Conservation (phyloP, 30 jellyfish, hydroid and myxozoan species). For the Clytia hemisphaerica region DNA sequence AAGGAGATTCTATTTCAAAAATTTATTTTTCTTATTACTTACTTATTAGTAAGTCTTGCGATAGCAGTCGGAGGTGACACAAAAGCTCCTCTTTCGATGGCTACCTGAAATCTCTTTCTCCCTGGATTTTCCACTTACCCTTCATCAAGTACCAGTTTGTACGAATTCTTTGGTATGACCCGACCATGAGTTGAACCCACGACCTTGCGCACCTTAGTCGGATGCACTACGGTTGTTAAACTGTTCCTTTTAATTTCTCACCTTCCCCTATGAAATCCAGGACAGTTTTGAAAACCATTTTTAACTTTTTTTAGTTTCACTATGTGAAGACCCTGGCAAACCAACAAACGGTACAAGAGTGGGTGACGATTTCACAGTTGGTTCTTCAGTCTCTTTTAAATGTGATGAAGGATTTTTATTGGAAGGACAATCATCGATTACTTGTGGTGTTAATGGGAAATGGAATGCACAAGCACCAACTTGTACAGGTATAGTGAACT, state of each 20-base stretch:
- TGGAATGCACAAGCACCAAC: slow-evolving; percentile 71
- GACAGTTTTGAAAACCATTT: background rate
- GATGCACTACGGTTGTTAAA: too few relatives aligned
- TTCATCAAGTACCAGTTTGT: too few relatives aligned
- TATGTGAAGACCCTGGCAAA: slow-evolving; percentile 85
- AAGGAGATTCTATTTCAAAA: background rate
- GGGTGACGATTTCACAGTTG: slow-evolving; percentile 49
- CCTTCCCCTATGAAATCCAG: too few relatives aligned
- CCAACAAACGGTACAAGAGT: slow-evolving; percentile 60
- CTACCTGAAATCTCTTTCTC: too few relatives aligned
- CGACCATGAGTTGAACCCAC: too few relatives aligned
- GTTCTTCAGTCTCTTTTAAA: slow-evolving; percentile 36
- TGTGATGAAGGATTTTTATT: slow-evolving; percentile 50
- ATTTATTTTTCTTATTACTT: background rate
- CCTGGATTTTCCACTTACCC: too few relatives aligned
- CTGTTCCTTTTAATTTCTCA: too few relatives aligned
- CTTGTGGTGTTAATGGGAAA: slow-evolving; percentile 60
- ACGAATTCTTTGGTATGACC: too few relatives aligned
- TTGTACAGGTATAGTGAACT: slow-evolving; percentile 83
- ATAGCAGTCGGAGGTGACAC: too few relatives aligned
- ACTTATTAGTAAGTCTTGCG: background rate
- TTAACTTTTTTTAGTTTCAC: slow-evolving; percentile 20
- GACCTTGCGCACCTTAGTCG: too few relatives aligned
- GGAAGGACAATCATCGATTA: slow-evolving; percentile 37
- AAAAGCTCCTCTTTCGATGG: too few relatives aligned